Conservation (phyloP, 2,797 vertebrate genomes). For the Cirrhinus mrigala region DNA sequence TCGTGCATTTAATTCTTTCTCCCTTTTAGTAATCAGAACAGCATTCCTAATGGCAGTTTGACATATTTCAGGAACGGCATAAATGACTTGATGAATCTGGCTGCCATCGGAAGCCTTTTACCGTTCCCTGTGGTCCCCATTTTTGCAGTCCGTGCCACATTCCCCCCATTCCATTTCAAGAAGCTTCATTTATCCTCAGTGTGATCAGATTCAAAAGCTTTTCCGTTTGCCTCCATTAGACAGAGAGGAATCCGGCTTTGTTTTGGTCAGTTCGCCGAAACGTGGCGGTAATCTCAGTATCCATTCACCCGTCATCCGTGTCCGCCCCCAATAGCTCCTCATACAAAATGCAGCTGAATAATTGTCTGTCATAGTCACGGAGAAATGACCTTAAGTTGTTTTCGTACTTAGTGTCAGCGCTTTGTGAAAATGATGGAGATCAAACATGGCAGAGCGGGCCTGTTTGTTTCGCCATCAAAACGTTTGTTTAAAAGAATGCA, state of each 20-base stretch:
- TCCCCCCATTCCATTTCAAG: constrained; percentile 21
- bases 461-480: constrained; percentile 47
- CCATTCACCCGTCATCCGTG: constrained; percentile 39
- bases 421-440: constrained; percentile 41
- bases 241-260: constrained; percentile 25
- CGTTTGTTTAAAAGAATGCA: constrained; percentile 59
- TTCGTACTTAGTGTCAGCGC: constrained; percentile 44
- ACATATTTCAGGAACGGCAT: constrained; percentile 32
- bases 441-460: constrained; percentile 43
- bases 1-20: background rate
- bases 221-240: constrained; percentile 25
- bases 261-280: constrained; percentile 35
- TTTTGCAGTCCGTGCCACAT: constrained; percentile 16
- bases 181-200: constrained; percentile 29
- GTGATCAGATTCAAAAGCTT: constrained; percentile 40
- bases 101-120: constrained; percentile 14
- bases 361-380: constrained; percentile 36
- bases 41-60: constrained; percentile 21
- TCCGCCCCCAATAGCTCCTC: constrained; percentile 33
- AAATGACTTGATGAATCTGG: constrained; percentile 33
- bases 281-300: constrained; percentile 14
- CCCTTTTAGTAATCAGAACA: constrained; percentile 13
- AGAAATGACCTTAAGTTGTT: constrained; percentile 51
- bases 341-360: constrained; percentile 29
- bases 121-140: background rate